A percentile compares a stretch with the other conserved stretches of the same genome.
phyloP scores from a whole-genome alignment of 2,113 vertebrate genomes.

The Cathartes aura region DNA sequence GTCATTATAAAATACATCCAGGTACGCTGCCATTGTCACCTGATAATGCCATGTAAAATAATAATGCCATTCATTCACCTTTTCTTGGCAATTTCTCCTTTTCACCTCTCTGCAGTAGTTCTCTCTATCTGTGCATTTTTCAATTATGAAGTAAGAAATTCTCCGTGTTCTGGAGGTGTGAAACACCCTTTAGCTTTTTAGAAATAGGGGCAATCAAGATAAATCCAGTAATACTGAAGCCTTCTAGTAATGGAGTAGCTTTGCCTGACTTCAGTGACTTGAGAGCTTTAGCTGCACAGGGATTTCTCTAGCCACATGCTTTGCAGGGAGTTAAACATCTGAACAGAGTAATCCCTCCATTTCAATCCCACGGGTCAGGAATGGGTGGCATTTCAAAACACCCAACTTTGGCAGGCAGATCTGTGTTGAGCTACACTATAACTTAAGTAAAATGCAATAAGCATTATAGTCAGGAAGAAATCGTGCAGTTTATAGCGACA shows the following conservation, averaged over 20 bases:
- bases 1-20: neutral
- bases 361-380: neutral
- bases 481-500: neutral
- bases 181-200: neutral
- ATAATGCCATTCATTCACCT: neutral
- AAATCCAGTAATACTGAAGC: neutral
- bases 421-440: neutral
- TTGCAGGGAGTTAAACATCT: neutral
- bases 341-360: neutral
- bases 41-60: neutral
- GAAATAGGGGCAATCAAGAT: constrained; percentile 1
- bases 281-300: neutral
- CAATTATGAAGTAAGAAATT: neutral
- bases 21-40: neutral
- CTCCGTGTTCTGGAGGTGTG: neutral
- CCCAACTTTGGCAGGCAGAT: neutral
- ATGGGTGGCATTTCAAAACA: constrained; percentile 3
- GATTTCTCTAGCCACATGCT: neutral
- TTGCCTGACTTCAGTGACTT: neutral
- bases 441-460: neutral
- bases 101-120: neutral
- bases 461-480: neutral
- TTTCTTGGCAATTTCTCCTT: neutral
- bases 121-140: neutral
- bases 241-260: neutral